Evolutionary conservation across 35 echinoderm and acorn worm genomes (phyloP).

Genomic region (Acanthaster planci): DNA sequence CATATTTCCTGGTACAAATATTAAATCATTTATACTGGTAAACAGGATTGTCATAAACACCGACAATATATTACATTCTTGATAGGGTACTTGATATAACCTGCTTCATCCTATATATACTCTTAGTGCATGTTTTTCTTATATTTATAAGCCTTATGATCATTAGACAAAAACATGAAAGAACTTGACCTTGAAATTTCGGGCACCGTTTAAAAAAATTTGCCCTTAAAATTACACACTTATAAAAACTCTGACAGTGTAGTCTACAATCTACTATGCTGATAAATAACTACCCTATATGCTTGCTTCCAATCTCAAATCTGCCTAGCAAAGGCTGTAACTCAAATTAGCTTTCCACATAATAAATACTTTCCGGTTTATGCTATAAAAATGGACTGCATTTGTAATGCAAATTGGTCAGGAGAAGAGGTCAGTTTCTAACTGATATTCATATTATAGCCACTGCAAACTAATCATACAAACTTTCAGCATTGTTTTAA

Average conservation of each 20-base stretch:
- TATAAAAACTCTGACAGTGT: background rate
- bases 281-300: constrained; percentile 8
- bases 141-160: constrained; percentile 20
- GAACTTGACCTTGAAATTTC: constrained; percentile 12
- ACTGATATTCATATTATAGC: too few species aligned
- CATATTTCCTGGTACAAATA: constrained; percentile 23
- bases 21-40: constrained; percentile 9
- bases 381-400: too few species aligned
- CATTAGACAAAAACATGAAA: constrained; percentile 18
- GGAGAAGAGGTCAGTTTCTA: too few species aligned
- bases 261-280: constrained; percentile 1
- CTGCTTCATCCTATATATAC: background rate
- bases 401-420: too few species aligned
- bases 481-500: too few species aligned
- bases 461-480: too few species aligned
- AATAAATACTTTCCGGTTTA: too few species aligned
- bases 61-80: constrained; percentile 21
- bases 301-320: too few species aligned
- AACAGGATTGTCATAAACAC: constrained; percentile 1
- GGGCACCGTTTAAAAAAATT: background rate
- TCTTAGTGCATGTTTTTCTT: background rate
- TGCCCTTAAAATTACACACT: constrained; percentile 25
- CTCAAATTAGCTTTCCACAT: too few species aligned
- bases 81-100: background rate
- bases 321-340: too few species aligned